Evolutionary conservation across 2,113 vertebrate genomes (phyloP), one percentile per base, ranked within the genome.

Genomic region (Suricata suricatta): DNA sequence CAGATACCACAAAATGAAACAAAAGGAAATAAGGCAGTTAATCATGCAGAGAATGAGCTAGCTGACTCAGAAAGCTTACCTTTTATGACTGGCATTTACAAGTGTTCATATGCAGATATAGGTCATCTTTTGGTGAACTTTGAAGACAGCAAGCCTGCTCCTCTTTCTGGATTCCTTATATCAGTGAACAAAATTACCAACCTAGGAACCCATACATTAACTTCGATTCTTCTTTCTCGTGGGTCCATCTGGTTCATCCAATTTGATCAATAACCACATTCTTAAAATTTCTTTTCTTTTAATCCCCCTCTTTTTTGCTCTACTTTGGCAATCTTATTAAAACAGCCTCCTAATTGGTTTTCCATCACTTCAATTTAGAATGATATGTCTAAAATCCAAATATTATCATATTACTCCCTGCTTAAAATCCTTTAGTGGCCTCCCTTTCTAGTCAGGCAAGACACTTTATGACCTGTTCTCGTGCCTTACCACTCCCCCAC

Each of bases 311-410:
- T 44, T 47, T 35, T 89, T 38, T 11, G 52, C 35, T 86, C 16
- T 77, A 44, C 10, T 82, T 84, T 19, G 14, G 86, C 33, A 85
- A 7, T 93, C 35, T 72, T 90, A 82, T 82, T 72, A 29, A 77
- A 90, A 85, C 5, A 88, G 14, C 25, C n/a, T 95, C 68, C 41
- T 82, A 64, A 94, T 41, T 86, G 35, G 29, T n/a, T 93, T 96
- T 68, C 52, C n/a, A 90, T 71, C 60, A 33, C 16, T 63, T 92
- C 54, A n/a, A 90, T 57, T 83, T 86, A 77, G 68, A 90, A 86
- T 68, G 69, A 57, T 74, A 35, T 94, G 29, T 52, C 63, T 92
- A 50, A 88, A 83, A 64, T 83, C 50, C n/a, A 80, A 54, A 77
- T 94, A 68, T 60, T 60, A 66, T 29, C 35, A 38, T 50, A 21